These are phyloP conservation scores for Cephus nigrinus DNA, from an alignment of 2,888 invertebrate genomes.

Conservation along the genomic window DNA sequence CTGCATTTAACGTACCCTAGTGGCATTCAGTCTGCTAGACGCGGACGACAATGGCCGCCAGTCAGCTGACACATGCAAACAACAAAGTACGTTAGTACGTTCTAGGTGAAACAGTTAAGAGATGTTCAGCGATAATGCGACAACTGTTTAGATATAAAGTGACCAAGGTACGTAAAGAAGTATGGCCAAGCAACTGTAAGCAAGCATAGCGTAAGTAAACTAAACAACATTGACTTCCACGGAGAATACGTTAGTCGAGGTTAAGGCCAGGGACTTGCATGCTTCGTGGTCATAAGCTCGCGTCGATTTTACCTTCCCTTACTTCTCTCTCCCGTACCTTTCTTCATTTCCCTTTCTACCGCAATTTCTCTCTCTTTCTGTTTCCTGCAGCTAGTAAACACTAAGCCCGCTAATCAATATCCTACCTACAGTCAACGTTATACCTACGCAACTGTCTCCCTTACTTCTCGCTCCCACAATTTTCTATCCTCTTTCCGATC, in stretches of 20 bases:
- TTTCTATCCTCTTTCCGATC: background rate
- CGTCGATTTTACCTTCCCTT: too few relatives aligned
- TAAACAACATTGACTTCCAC: background rate
- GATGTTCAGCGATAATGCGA: background rate
- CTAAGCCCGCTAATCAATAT: constrained; percentile 17
- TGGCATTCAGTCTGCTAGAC: too few relatives aligned
- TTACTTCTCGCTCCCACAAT: background rate
- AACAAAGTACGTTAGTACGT: too few relatives aligned
- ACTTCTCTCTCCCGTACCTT: too few relatives aligned
- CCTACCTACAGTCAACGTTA: constrained; percentile 1
- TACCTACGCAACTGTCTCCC: background rate
- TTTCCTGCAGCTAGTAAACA: constrained; percentile 14
- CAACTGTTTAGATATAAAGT: too few relatives aligned
- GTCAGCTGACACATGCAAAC: too few relatives aligned
- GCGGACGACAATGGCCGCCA: too few relatives aligned
- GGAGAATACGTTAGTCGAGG: constrained; percentile 12
- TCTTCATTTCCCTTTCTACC: too few relatives aligned
- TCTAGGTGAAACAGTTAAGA: background rate
- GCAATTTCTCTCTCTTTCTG: constrained; percentile 1
- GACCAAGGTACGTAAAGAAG: too few relatives aligned
- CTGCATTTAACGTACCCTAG: too few relatives aligned
- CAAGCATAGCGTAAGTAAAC: background rate
- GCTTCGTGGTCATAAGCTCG: constrained; percentile 24
- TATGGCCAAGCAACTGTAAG: too few relatives aligned
- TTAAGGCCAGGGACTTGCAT: constrained; percentile 35